These are phyloP conservation scores for Dendrolimus kikuchii DNA, from an alignment of 1,140 invertebrate genomes.

Conservation along the genomic window DNA sequence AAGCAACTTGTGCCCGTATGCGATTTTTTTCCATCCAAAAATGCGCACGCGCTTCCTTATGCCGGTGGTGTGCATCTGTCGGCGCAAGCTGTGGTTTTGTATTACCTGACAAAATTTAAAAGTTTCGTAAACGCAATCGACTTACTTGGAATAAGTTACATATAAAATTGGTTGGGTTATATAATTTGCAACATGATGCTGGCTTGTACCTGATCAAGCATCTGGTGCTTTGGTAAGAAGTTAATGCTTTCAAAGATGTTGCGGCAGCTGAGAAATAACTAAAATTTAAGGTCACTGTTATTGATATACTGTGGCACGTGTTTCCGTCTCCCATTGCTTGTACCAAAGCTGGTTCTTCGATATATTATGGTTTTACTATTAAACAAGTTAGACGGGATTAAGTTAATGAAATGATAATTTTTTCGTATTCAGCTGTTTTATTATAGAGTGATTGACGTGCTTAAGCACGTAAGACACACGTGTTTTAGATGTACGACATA, in stretches of 20 bases:
- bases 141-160: neutral
- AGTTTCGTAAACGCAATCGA: neutral
- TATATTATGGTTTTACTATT: too few species aligned
- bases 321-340: slow-evolving; percentile 5
- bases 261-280: slow-evolving; percentile 26
- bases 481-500: too few species aligned
- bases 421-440: too few species aligned
- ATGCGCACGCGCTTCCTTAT: slow-evolving; percentile 60
- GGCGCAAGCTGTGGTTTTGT: slow-evolving; percentile 54
- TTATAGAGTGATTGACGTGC: too few species aligned
- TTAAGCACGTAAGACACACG: too few species aligned
- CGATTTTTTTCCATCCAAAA: slow-evolving; percentile 46
- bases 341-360: too few species aligned
- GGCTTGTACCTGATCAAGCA: slow-evolving; percentile 55
- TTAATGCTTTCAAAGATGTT: slow-evolving; percentile 25
- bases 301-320: slow-evolving; percentile 5
- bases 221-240: slow-evolving; percentile 58
- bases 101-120: slow-evolving; percentile 24
- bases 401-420: too few species aligned
- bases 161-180: slow-evolving; percentile 26
- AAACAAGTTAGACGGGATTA: too few species aligned
- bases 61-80: slow-evolving; percentile 57
- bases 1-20: slow-evolving; percentile 63
- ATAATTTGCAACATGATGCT: slow-evolving; percentile 61
- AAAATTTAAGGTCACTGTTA: neutral